A percentile compares a stretch with the other conserved stretches of the same genome.
phyloP scores from a whole-genome alignment of 2,797 vertebrate genomes.

The Gadopsis marmoratus region DNA sequence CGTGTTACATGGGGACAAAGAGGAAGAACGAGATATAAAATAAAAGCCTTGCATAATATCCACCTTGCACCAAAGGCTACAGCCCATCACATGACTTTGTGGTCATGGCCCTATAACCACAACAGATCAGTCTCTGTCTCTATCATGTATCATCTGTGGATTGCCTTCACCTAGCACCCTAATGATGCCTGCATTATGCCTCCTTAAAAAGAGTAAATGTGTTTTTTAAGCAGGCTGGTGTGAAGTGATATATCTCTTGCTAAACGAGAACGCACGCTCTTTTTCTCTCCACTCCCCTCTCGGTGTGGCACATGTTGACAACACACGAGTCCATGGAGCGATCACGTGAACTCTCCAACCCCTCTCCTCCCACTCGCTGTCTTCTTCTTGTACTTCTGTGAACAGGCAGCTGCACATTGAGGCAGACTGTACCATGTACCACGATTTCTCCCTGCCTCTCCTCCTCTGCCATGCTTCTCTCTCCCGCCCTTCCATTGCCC shows the following conservation, averaged over 20 bases:
- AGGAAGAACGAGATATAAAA: background rate
- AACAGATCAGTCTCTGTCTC: background rate
- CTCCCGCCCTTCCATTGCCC: conserved; percentile 9
- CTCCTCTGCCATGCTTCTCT: conserved; percentile 14
- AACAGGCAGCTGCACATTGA: conserved; percentile 38
- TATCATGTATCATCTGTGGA: background rate
- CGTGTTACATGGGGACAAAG: background rate
- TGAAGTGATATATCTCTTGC: conserved; percentile 13
- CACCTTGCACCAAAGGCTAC: background rate
- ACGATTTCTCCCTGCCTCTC: conserved; percentile 10
- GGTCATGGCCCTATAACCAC: conserved; percentile 9
- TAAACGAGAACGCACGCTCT: conserved; percentile 25
- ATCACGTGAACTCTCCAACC: conserved; percentile 42
- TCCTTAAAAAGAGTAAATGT: conserved; percentile 11
- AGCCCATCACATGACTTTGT: background rate
- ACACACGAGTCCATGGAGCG: conserved; percentile 23
- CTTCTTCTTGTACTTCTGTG: conserved; percentile 1
- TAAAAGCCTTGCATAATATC: background rate
- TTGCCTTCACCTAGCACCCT: background rate
- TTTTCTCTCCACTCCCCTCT: conserved; percentile 16
- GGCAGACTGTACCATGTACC: conserved; percentile 12
- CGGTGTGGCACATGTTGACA: conserved; percentile 34
- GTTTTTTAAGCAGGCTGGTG: background rate
- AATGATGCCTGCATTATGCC: conserved; percentile 13
- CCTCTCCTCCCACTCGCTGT: conserved; percentile 26